Conservation (phyloP, 1,140 invertebrate species). For the Ruditapes philippinarum region DNA sequence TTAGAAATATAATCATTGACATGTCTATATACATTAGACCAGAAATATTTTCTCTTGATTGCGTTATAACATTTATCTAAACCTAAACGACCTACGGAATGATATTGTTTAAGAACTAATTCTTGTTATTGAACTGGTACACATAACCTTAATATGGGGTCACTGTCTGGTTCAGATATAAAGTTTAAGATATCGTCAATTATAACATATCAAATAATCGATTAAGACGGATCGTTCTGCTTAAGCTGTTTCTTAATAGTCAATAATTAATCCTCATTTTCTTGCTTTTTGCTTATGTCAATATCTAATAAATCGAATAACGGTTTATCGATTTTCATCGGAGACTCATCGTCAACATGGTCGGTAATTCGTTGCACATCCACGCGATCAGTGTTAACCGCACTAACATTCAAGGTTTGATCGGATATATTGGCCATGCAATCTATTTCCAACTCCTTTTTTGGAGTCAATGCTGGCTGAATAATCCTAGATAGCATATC, state of each 20-base stretch:
- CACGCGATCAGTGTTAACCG: neutral
- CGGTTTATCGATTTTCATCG: neutral
- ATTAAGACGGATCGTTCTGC: neutral
- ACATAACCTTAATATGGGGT: neutral
- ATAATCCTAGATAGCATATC: constrained; percentile 27
- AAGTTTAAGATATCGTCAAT: constrained; percentile 17
- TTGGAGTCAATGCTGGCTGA: neutral
- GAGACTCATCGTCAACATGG: too few species aligned
- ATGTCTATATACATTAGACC: constrained; percentile 17
- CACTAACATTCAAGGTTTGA: constrained; percentile 7
- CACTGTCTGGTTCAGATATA: constrained; percentile 8
- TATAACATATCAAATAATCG: neutral
- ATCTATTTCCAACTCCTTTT: neutral
- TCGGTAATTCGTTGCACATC: neutral
- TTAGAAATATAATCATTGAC: neutral
- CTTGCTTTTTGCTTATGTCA: neutral
- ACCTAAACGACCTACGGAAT: constrained; percentile 12
- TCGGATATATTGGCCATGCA: neutral
- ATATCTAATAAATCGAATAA: neutral
- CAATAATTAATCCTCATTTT: neutral
- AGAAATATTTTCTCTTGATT: constrained; percentile 17
- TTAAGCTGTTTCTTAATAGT: constrained; percentile 23
- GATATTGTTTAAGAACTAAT: constrained; percentile 24
- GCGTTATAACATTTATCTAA: constrained; percentile 37
- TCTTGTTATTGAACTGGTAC: neutral